Evolutionary conservation across 2,113 vertebrate genomes (phyloP).

Genomic region (Poecilia latipinna): DNA sequence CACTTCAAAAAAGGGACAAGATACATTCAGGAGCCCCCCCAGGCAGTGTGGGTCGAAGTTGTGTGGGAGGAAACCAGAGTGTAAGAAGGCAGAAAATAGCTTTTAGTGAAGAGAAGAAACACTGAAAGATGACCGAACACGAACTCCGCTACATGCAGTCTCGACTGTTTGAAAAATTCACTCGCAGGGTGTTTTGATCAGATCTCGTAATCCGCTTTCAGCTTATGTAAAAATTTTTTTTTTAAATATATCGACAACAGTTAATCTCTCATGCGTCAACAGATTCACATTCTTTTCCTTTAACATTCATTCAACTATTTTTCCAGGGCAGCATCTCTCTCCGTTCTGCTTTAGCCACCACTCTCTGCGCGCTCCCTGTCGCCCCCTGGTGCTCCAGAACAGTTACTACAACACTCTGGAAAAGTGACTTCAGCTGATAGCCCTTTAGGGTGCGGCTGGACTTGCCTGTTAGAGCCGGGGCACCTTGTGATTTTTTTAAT

Average conservation of each 20-base stretch:
- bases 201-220: neutral
- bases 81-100: conserved; percentile 42
- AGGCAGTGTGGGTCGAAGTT: conserved; percentile 41
- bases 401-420: conserved; percentile 33
- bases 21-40: conserved; percentile 75
- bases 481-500: conserved; percentile 60
- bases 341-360: neutral
- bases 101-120: conserved; percentile 24
- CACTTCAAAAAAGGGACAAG: conserved; percentile 69
- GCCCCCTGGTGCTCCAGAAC: conserved; percentile 41
- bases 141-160: conserved; percentile 34
- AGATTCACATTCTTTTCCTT: conserved; percentile 40
- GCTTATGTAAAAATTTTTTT: neutral
- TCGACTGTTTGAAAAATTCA: neutral
- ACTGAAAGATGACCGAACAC: conserved; percentile 13
- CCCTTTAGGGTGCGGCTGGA: conserved; percentile 74
- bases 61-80: conserved; percentile 39
- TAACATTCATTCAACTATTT: conserved; percentile 29
- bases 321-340: conserved; percentile 53
- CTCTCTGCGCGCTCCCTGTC: neutral
- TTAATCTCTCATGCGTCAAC: conserved; percentile 23
- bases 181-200: neutral
- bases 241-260: neutral
- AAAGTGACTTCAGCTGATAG: conserved; percentile 76
- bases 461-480: conserved; percentile 77